Evolutionary conservation across 2,113 vertebrate species (phyloP).

Genomic region (Paratilapia polleni): DNA sequence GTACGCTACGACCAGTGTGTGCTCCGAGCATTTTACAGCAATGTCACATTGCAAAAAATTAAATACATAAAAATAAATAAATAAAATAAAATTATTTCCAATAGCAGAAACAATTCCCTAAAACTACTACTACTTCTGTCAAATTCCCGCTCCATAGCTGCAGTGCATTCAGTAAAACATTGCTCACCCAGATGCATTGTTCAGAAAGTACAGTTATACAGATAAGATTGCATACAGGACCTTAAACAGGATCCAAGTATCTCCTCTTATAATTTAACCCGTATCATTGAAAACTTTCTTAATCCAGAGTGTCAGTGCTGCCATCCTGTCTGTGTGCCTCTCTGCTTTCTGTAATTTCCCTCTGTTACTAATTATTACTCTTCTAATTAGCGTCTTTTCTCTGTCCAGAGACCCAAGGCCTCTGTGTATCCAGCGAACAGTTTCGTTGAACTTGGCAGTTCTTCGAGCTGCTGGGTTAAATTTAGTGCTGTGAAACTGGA

Average conservation of each 20-base stretch:
- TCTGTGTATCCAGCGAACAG: slow-evolving; percentile 11
- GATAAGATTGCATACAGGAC: not conserved
- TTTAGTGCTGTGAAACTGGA: slow-evolving; percentile 75
- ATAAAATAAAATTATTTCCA: not conserved
- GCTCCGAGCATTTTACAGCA: not conserved
- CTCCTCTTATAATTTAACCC: not conserved
- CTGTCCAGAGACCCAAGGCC: slow-evolving; percentile 5
- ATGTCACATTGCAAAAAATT: not conserved
- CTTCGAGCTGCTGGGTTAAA: slow-evolving; percentile 65
- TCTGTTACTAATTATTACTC: slow-evolving; percentile 21
- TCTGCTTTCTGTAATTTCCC: not conserved
- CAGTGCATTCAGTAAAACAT: not conserved
- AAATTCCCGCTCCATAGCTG: not conserved
- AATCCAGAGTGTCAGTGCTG: not conserved
- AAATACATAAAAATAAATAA: not conserved
- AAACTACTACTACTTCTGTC: not conserved
- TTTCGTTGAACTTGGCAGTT: slow-evolving; percentile 51
- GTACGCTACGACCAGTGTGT: not conserved
- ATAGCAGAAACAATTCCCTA: not conserved
- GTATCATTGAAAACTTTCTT: not conserved
- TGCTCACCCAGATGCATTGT: not conserved
- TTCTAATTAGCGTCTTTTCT: slow-evolving; percentile 12
- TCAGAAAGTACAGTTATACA: not conserved
- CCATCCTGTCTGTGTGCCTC: not conserved
- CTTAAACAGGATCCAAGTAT: not conserved